Evolutionary conservation across 2,113 vertebrate species (phyloP), one percentile per base, ranked within the genome.

Genomic region (Leucoraja erinaceus): DNA sequence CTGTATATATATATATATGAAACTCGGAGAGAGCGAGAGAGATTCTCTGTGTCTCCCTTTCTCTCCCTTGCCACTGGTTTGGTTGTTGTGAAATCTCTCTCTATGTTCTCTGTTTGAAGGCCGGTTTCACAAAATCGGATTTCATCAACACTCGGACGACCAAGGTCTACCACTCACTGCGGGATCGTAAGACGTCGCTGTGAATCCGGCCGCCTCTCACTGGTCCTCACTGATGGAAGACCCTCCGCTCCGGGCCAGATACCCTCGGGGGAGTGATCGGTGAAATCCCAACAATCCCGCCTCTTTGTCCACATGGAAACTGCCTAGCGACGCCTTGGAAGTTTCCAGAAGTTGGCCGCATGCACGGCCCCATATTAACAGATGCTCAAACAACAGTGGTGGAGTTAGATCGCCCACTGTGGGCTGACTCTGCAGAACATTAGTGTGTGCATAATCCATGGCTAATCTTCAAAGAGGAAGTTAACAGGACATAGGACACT

Each of bases 111-210:
- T 0, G 93, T 93, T 94, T 93, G 70, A 96, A 99, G 98, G 94
- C 95, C 93, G 96, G 97, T 31, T 98, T 97, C 92, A 98, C 96
- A 95, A 99, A 98, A 95, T 76, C 94, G 0, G 96, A 98, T 95
- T 99, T 99, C 94, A 93, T 99, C 95, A 99, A 99, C 93, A 95
- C 84, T 66, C 95, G 95, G 91, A 99, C 97, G 31, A 95, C 96
- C 31, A 98, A 96, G 95, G 97, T 96, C 56, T 96, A 97, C 88
- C 97, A 97, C 94, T 96, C 97, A 1, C 93, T 96, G 0, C 95
- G 94, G 94, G 96, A 97, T 93, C 66, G 68, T 9, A 91, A 28
- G 16, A 4, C 31, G 4, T 74, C 68, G 14, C 28, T 54, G 66
- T 91, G 90, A 91, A 33, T 25, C 10, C 4, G 59, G 9, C 16